These are phyloP conservation scores for Saxicola maurus DNA, from an alignment of 2,797 vertebrate species.

Conservation along the genomic window DNA sequence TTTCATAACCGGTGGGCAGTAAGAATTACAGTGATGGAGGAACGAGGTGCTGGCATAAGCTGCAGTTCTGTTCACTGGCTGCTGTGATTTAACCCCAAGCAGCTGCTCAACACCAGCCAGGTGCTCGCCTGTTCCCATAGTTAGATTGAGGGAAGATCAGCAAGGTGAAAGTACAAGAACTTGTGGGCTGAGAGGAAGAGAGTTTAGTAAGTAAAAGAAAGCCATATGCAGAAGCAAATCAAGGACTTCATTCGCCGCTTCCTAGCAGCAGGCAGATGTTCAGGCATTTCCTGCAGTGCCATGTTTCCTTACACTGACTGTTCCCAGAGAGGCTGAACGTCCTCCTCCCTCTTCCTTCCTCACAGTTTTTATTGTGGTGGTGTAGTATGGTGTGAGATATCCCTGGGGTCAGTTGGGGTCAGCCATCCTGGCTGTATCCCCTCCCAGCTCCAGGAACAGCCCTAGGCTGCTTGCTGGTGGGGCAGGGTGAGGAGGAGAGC, in stretches of 20 bases:
- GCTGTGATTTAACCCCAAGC: not conserved
- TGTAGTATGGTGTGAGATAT: not conserved
- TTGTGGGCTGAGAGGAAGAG: not conserved
- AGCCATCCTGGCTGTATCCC: not conserved
- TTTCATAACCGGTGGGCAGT: not conserved
- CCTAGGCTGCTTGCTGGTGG: not conserved
- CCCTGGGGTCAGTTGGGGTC: not conserved
- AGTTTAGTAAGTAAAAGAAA: not conserved
- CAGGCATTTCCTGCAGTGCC: too few relatives aligned
- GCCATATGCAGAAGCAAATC: not conserved
- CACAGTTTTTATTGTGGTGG: not conserved
- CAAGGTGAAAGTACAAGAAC: not conserved
- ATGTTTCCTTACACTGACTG: not conserved
- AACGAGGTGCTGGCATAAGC: not conserved
- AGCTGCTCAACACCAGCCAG: not conserved
- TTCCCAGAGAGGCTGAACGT: rapidly evolving
- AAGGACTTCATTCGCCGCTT: not conserved
- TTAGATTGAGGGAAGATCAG: not conserved
- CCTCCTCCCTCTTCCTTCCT: not conserved
- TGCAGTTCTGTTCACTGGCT: not conserved
- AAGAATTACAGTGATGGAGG: not conserved
- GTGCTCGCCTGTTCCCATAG: rapidly evolving
- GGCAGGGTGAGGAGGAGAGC: not conserved
- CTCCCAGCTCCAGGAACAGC: not conserved
- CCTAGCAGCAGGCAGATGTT: rapidly evolving